Conservation (phyloP, 1,140 invertebrate species). For the Lasioglossum albipes region DNA sequence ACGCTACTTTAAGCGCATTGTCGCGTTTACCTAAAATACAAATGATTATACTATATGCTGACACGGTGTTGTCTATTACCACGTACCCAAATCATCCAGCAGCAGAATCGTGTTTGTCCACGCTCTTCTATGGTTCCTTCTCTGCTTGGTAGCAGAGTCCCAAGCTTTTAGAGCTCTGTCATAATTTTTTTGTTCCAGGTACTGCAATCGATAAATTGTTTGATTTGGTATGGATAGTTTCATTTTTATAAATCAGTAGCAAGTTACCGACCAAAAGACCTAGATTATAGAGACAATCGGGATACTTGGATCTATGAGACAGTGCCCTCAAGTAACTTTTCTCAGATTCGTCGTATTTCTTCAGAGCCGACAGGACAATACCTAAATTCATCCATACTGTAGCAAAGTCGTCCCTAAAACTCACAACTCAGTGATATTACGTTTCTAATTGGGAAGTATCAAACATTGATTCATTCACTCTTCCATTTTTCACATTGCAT, state of each 20-base stretch:
- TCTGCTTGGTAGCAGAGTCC: conserved; percentile 89
- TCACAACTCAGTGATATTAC: conserved; percentile 34
- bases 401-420: conserved; percentile 90
- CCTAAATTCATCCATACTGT: conserved; percentile 99
- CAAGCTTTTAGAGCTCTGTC: conserved; percentile 85
- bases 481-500: not conserved
- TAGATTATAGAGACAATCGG: conserved; percentile 96
- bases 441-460: conserved; percentile 2
- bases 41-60: not conserved
- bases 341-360: conserved; percentile 87
- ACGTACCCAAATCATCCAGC: conserved; percentile 89
- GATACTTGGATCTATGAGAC: conserved; percentile 88
- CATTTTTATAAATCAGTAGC: conserved; percentile 21
- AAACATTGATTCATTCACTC: not conserved
- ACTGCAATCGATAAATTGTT: conserved; percentile 78
- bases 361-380: conserved; percentile 90
- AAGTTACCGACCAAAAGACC: conserved; percentile 89
- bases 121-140: conserved; percentile 89
- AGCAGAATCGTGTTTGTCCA: conserved; percentile 96
- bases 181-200: conserved; percentile 83
- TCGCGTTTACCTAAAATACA: conserved; percentile 81
- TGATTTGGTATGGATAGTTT: conserved; percentile 38
- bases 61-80: conserved; percentile 46
- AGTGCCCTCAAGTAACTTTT: conserved; percentile 90
- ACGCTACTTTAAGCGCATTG: conserved; percentile 85